Percentiles rank a stretch among this genome's conserved stretches.
Evolutionary conservation across 2,113 vertebrate genomes (phyloP).

Genomic region (Gobio gobio): DNA sequence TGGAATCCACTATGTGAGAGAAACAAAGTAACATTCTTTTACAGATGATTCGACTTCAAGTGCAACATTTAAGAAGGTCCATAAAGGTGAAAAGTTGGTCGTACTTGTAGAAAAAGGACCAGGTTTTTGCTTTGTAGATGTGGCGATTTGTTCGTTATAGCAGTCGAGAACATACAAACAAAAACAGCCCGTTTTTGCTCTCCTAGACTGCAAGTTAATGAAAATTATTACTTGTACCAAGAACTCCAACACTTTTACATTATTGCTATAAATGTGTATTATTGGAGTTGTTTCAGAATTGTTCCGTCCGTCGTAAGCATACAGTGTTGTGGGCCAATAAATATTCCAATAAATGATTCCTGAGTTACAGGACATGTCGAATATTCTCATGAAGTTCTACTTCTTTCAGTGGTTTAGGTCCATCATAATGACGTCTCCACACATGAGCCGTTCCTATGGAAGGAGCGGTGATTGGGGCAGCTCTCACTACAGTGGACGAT

Average conservation of each 20-base stretch:
- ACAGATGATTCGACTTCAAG: conserved; percentile 48
- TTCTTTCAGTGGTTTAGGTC: background rate
- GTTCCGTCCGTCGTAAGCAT: conserved; percentile 15
- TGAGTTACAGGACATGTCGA: conserved; percentile 49
- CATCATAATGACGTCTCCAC: conserved; percentile 95
- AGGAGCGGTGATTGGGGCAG: conserved; percentile 90
- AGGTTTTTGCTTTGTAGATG: conserved; percentile 43
- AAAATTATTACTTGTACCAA: conserved; percentile 36
- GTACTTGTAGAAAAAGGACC: conserved; percentile 11
- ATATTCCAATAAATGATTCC: conserved; percentile 42
- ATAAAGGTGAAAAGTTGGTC: conserved; percentile 11
- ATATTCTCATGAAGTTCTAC: background rate
- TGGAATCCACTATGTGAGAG: conserved; percentile 31
- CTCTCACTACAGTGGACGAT: conserved; percentile 95
- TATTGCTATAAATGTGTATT: conserved; percentile 54
- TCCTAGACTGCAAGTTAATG: background rate
- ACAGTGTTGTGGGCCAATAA: conserved; percentile 38
- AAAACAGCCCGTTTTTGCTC: background rate
- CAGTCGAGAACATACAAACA: conserved; percentile 17
- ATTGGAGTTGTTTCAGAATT: conserved; percentile 13
- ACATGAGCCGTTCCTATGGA: conserved; percentile 92
- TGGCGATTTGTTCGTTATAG: conserved; percentile 16
- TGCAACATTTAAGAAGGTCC: conserved; percentile 41
- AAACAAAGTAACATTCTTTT: conserved; percentile 48
- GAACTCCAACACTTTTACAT: conserved; percentile 36